A percentile compares a stretch with the other conserved stretches of the same genome.
Evolutionary conservation across 2,888 invertebrate genomes (phyloP).

Genomic region (Antheraea assamensis): DNA sequence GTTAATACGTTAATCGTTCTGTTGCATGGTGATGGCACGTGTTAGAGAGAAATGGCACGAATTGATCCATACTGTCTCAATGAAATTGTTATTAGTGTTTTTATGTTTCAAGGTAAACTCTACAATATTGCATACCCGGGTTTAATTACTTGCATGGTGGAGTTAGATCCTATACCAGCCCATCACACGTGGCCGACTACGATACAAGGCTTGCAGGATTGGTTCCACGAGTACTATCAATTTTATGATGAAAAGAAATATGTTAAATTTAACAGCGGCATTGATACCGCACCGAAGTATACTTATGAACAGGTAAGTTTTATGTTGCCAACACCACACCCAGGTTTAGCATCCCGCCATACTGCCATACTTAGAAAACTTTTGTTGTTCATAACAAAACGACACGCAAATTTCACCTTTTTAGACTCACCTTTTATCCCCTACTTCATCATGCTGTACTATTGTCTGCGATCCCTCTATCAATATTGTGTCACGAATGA

Average conservation of each 20-base stretch:
- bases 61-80: no score
- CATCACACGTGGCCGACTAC: conserved; percentile 42
- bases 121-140: conserved; percentile 76
- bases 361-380: no score
- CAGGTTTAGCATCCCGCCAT: no score
- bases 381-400: no score
- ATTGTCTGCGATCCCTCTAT: no score
- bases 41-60: no score
- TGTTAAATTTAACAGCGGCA: conserved; percentile 44
- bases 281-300: conserved; percentile 58
- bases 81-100: neutral
- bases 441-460: no score
- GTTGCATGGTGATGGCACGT: no score
- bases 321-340: neutral
- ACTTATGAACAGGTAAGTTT: conserved; percentile 51
- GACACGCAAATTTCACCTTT: no score
- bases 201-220: conserved; percentile 42
- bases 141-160: conserved; percentile 69
- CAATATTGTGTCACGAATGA: no score
- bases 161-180: conserved; percentile 62
- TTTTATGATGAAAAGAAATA: conserved; percentile 57
- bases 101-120: conserved; percentile 52
- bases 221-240: conserved; percentile 62
- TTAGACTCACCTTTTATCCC: no score
- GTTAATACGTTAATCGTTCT: no score